Evolutionary conservation across 2,888 invertebrate species (phyloP).

Genomic region (Nebria brevicollis): DNA sequence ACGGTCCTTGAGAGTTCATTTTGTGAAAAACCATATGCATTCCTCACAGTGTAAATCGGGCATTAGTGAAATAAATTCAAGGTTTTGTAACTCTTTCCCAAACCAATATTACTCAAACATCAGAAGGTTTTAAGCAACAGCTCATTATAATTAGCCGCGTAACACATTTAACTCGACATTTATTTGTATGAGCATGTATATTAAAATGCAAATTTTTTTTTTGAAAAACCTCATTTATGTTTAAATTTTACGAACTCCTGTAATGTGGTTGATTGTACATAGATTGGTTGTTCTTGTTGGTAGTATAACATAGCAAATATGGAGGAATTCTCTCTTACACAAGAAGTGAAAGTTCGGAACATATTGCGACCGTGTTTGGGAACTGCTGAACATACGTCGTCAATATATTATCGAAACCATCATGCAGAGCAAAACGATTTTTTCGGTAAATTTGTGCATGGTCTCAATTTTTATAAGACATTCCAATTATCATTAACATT

Average conservation of each 20-base stretch:
- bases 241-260: too few species aligned
- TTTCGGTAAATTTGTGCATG: too few species aligned
- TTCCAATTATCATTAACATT: too few species aligned
- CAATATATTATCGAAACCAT: background rate
- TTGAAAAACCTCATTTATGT: background rate
- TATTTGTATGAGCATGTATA: background rate
- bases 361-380: conserved; percentile 28
- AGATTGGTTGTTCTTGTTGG: background rate
- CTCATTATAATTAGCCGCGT: background rate
- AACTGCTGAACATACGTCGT: conserved; percentile 19
- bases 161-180: background rate
- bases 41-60: too few species aligned
- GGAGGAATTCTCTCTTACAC: conserved; percentile 38
- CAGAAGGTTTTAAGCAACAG: background rate
- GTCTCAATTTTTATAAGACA: too few species aligned
- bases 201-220: background rate
- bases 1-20: too few species aligned
- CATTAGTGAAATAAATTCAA: background rate
- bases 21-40: too few species aligned
- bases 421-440: too few species aligned
- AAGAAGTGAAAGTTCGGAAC: conserved; percentile 36
- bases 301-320: conserved; percentile 27
- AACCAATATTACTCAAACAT: background rate
- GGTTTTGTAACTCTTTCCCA: background rate
- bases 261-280: background rate